Evolutionary conservation across 2,113 vertebrate genomes (phyloP), one percentile per base, ranked within the genome.

Genomic region (Ascaphus truei): DNA sequence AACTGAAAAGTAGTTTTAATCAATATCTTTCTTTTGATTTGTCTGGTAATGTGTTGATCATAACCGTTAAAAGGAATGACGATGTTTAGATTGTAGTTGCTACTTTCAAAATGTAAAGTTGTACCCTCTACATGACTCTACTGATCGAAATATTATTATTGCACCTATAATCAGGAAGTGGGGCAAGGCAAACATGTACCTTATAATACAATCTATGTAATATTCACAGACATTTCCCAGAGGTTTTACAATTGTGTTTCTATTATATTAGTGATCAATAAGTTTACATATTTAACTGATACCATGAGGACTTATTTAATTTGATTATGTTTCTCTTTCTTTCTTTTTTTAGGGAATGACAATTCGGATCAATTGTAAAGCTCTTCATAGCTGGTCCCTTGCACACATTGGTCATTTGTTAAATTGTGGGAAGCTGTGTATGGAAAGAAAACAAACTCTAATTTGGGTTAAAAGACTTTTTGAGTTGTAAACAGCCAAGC

Each of bases 341-440:
- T 72, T 75, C 75, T 74, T 56, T 25, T 72, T 83, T 61, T 12
- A 83, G 92, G 90, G 82, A 81, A 81, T 83, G 85, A 86, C 72
- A 77, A 80, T 75, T 77, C 78, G 83, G 80, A 73, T 62, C 52
- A 33, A 60, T 53, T 65, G 56, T 78, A 67, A 62, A 23, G 43
- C 64, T 77, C 75, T 75, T 68, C 72, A 63, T 51, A 66, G 34
- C 43, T 73, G 72, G 80, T 77, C 69, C 45, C 76, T 73, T 3
- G 26, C 69, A 83, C 62, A 76, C 31, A 62, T 73, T 62, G 75
- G 36, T 34, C 65, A 63, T 72, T 67, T 57, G 72, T 71, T 88
- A 86, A 72, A 76, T 53, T 76, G 67, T 18, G 67, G 45, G 22
- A 50, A 22, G 76, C 75, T 78, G 79, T 73, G 74, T 22, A 60